These are phyloP conservation scores for Parambassis ranga DNA, from an alignment of 2,797 vertebrate genomes.

Conservation along the genomic window DNA sequence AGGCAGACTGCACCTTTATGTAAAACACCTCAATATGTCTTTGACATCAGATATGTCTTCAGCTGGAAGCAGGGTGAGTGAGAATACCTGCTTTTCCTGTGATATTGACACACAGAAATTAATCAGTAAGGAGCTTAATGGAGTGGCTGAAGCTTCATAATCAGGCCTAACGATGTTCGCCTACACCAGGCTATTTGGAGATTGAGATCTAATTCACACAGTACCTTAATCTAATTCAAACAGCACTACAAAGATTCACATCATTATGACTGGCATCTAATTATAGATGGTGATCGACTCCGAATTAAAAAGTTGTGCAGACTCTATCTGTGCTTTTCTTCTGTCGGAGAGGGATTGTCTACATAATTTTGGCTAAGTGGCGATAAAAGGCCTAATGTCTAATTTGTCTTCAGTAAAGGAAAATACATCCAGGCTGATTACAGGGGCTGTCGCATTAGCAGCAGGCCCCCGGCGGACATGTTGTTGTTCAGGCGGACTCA, in stretches of 20 bases:
- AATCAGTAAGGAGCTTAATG: conserved; percentile 64
- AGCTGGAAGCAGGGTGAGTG: not conserved
- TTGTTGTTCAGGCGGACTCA: conserved; percentile 32
- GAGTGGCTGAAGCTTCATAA: conserved; percentile 57
- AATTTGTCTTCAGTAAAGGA: conserved; percentile 40
- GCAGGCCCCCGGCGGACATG: conserved; percentile 8
- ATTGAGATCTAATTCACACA: conserved; percentile 63
- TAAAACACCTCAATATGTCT: not conserved
- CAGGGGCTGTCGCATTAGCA: conserved; percentile 35
- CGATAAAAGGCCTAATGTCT: conserved; percentile 48
- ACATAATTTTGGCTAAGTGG: conserved; percentile 44
- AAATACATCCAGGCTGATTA: conserved; percentile 48
- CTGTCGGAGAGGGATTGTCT: conserved; percentile 38
- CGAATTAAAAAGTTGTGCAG: conserved; percentile 40
- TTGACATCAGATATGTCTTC: too few relatives aligned
- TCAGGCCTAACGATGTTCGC: conserved; percentile 27
- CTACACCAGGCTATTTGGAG: conserved; percentile 52
- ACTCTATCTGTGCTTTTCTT: conserved; percentile 9
- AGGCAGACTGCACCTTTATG: conserved; percentile 3
- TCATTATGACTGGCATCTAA: conserved; percentile 66
- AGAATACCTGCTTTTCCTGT: conserved; percentile 23
- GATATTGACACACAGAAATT: conserved; percentile 56
- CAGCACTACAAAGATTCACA: conserved; percentile 48
- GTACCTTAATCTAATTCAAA: conserved; percentile 65
- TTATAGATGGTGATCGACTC: conserved; percentile 52